Evolutionary conservation across 2,113 vertebrate species (phyloP), one percentile per base, ranked within the genome.

Genomic region (Riparia riparia): DNA sequence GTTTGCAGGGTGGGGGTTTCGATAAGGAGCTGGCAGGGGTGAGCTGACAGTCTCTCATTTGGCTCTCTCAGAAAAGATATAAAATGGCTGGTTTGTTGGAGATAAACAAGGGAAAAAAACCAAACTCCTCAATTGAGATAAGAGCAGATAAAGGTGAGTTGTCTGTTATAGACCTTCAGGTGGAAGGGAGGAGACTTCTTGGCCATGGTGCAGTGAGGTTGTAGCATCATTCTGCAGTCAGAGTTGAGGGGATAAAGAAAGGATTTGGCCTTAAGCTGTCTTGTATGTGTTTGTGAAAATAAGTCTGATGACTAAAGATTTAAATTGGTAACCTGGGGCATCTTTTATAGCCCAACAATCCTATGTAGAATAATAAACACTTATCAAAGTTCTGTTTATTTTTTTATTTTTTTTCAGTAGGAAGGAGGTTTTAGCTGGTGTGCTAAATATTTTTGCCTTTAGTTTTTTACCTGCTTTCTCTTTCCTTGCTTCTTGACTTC

Each of bases 171-270:
- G 20, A 47, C 3, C 10, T 25, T 37, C 3, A 17, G 15, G 7
- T 49, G 26, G 37, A 64, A n/a, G 12, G 12, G 22, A 21, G 10
- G 8, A 68, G 16, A 4, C 37, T 51, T 28, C 54, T 45, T 14
- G 16, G 72, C 44, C 1, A 0, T 28, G 6, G n/a, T 2, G 7
- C 13, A 10, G 10, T 22, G 78, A 60, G 3, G 15, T 2, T 44
- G 22, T 28, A 44, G 22, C 20, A 12, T 58, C 37, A 4, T 49
- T 88, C 58, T 71, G 45, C 10, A 22, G 50, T 26, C 9, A 4
- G 63, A 24, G 19, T 71, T 3, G 1, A 19, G 34, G 25, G 45
- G 28, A 5, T 34, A 68, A 58, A 14, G 20, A 29, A 70, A n/a
- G 10, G 10, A 34, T 39, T 51, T 42, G 34, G 3, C 31, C 20